These are phyloP conservation scores for Drosophila peninsularis DNA, from an alignment of 2,888 invertebrate species.

Conservation along the genomic window DNA sequence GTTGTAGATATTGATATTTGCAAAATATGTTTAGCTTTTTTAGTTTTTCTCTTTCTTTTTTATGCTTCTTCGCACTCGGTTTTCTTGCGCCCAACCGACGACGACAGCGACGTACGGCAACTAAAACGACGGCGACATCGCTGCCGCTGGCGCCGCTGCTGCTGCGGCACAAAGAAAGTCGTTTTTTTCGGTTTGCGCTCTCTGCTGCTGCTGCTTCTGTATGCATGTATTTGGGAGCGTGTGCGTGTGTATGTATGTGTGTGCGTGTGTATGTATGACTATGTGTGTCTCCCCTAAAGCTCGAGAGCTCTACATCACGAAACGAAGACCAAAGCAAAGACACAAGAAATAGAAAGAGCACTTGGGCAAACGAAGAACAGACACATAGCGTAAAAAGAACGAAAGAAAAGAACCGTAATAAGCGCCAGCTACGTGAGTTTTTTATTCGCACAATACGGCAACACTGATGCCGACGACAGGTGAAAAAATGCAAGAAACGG, in stretches of 20 bases:
- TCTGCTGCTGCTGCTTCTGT: slow-evolving; percentile 44
- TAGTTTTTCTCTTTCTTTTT: slow-evolving; percentile 17
- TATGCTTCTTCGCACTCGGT: slow-evolving; percentile 54
- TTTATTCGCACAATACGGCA: slow-evolving; percentile 49
- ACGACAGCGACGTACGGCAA: slow-evolving; percentile 77
- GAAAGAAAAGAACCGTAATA: slow-evolving; percentile 22
- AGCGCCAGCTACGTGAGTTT: slow-evolving; percentile 39
- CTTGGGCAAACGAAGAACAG: slow-evolving; percentile 33
- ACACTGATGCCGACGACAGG: slow-evolving; percentile 59
- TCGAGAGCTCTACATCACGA: slow-evolving; percentile 58
- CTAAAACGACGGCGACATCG: slow-evolving; percentile 64
- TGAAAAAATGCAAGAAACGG: slow-evolving; percentile 44
- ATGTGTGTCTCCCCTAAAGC: slow-evolving; percentile 55
- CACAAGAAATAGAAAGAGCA: slow-evolving; percentile 51
- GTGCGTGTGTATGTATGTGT: slow-evolving; percentile 32
- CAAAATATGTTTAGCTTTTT: slow-evolving; percentile 33
- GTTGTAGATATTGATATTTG: slow-evolving; percentile 38
- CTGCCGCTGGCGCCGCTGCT: slow-evolving; percentile 48
- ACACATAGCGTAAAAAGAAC: slow-evolving; percentile 7
- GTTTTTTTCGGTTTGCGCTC: slow-evolving; percentile 41
- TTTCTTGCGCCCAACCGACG: slow-evolving; percentile 76
- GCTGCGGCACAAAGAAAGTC: slow-evolving; percentile 62
- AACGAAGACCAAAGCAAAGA: slow-evolving; percentile 62
- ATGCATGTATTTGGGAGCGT: slow-evolving; percentile 48
- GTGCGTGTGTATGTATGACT: slow-evolving; percentile 17